These are phyloP conservation scores for Garra rufa DNA, from an alignment of 2,113 vertebrate genomes.

Conservation along the genomic window DNA sequence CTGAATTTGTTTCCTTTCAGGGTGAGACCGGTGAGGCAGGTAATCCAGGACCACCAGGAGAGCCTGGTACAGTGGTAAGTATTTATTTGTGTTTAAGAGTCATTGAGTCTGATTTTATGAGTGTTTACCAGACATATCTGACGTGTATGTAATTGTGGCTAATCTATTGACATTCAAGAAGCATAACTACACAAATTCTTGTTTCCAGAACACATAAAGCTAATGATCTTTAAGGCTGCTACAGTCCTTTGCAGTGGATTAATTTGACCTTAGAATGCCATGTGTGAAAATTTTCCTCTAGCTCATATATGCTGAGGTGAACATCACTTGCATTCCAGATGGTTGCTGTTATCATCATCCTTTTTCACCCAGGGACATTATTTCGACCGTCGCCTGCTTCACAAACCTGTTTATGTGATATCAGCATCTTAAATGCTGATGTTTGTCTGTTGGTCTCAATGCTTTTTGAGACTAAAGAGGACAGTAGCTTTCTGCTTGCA, in stretches of 20 bases:
- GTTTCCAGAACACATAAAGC: neutral
- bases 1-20: conserved; percentile 66
- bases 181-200: neutral
- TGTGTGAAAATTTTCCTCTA: neutral
- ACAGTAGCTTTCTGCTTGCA: conserved; percentile 3
- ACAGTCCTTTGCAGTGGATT: neutral
- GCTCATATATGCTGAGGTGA: neutral
- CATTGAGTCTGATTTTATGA: neutral
- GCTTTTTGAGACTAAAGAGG: neutral
- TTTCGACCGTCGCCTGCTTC: neutral
- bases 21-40: conserved; percentile 96
- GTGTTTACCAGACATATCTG: neutral
- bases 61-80: conserved; percentile 83
- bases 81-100: conserved; percentile 5
- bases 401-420: conserved; percentile 8
- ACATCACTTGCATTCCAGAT: conserved; percentile 30
- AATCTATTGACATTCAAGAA: neutral
- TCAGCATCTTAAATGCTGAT: conserved; percentile 21
- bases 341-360: conserved; percentile 8
- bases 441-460: conserved; percentile 9
- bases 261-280: neutral
- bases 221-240: neutral
- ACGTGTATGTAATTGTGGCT: neutral
- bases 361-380: conserved; percentile 5
- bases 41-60: conserved; percentile 92